Percentiles rank a stretch among this genome's conserved stretches.
Evolutionary conservation across 2,797 vertebrate species (phyloP).

Genomic region (Hoplostethus atlanticus): DNA sequence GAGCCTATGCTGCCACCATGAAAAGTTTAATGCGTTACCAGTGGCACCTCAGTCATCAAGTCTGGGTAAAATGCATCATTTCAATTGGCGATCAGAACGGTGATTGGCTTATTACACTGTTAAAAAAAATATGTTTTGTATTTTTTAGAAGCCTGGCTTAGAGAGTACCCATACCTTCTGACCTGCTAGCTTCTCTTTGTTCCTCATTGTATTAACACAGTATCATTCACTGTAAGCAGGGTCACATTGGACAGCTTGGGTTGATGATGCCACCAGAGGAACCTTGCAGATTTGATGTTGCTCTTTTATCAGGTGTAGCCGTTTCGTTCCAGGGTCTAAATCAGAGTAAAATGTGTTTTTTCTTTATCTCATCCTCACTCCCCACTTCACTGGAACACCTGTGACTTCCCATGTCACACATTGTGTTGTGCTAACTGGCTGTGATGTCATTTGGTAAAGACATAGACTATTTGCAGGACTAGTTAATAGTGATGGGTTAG

Average conservation of each 20-base stretch:
- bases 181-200: too few species aligned
- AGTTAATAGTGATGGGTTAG: conserved; percentile 52
- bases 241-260: neutral
- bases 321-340: conserved; percentile 35
- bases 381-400: conserved; percentile 54
- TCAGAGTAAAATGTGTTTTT: conserved; percentile 41
- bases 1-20: neutral
- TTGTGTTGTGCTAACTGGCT: conserved; percentile 46
- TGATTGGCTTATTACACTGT: too few species aligned
- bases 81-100: too few species aligned
- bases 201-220: too few species aligned
- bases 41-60: neutral
- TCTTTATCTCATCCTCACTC: conserved; percentile 26
- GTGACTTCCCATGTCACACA: conserved; percentile 56
- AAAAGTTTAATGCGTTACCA: neutral
- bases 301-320: conserved; percentile 41
- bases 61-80: too few species aligned
- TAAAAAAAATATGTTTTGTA: too few species aligned
- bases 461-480: conserved; percentile 36
- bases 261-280: conserved; percentile 24
- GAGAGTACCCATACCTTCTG: too few species aligned
- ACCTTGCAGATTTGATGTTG: conserved; percentile 32
- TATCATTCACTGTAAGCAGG: neutral
- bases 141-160: too few species aligned
- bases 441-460: conserved; percentile 50